A percentile compares a stretch with the other conserved stretches of the same genome.
Conservation (phyloP, 2,113 vertebrate genomes). For the Eidolon helvum region DNA sequence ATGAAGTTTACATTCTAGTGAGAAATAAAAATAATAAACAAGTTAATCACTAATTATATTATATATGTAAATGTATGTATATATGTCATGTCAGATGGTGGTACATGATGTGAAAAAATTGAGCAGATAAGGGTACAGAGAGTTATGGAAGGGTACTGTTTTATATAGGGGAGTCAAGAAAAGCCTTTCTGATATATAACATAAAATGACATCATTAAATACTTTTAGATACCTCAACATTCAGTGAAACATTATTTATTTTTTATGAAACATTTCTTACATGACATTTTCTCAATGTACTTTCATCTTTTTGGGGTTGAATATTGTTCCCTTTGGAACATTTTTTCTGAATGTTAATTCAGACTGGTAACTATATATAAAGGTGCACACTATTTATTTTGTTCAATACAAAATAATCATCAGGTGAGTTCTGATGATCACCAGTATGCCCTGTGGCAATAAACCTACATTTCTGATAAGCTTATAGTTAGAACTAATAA, state of each 20-base stretch:
- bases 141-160: background rate
- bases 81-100: background rate
- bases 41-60: conserved; percentile 9
- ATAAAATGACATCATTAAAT: background rate
- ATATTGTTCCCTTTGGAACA: conserved; percentile 26
- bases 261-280: conserved; percentile 32
- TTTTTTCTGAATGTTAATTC: conserved; percentile 46
- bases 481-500: conserved; percentile 7
- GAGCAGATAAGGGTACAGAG: background rate
- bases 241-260: background rate
- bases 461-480: conserved; percentile 5
- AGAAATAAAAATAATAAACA: conserved; percentile 19
- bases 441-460: background rate
- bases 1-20: background rate
- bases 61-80: background rate
- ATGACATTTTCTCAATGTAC: conserved; percentile 38
- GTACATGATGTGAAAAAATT: background rate
- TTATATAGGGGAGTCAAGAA: background rate
- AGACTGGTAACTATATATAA: background rate
- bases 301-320: conserved; percentile 37
- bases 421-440: conserved; percentile 26
- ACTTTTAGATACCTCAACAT: background rate
- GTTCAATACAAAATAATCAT: conserved; percentile 21
- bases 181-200: background rate
- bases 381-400: conserved; percentile 32